These are phyloP conservation scores for Blastomussa wellsi DNA, from an alignment of 92 coral and sea anemone genomes.

Conservation along the genomic window DNA sequence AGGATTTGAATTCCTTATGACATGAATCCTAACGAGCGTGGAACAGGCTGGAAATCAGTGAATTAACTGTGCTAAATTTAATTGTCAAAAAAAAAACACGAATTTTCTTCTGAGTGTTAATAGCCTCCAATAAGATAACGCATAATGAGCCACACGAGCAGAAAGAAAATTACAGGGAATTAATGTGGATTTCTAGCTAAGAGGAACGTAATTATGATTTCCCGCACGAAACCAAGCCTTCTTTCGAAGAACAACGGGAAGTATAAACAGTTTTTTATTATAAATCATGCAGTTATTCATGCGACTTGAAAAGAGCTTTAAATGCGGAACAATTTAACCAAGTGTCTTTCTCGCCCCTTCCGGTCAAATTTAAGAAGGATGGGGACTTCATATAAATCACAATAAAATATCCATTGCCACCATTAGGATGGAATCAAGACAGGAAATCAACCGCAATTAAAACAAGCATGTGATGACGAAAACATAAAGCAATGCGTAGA, in stretches of 20 bases:
- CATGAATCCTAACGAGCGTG: not conserved
- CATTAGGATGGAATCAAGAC: not conserved
- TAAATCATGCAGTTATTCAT: not conserved
- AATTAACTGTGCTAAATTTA: not conserved
- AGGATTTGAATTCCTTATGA: not conserved
- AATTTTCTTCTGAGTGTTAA: not conserved
- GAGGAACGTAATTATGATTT: not conserved
- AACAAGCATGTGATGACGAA: not conserved
- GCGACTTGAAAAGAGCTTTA: not conserved
- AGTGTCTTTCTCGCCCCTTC: not conserved
- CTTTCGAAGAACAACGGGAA: constrained; percentile 20
- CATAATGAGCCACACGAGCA: not conserved
- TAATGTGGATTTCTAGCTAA: not conserved
- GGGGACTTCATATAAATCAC: not conserved
- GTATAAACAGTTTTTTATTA: not conserved
- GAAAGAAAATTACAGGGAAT: not conserved
- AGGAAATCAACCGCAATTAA: not conserved
- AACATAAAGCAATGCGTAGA: not conserved
- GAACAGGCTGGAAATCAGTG: not conserved
- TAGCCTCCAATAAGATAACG: not conserved
- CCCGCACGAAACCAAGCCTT: not conserved
- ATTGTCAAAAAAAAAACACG: not conserved
- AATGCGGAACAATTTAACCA: not conserved
- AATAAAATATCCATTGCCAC: not conserved
- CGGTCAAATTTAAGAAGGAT: not conserved